Percentiles rank a stretch among this genome's conserved stretches.
Evolutionary conservation across 2,888 invertebrate species (phyloP).

Genomic region (Chymomyza fuscimana): DNA sequence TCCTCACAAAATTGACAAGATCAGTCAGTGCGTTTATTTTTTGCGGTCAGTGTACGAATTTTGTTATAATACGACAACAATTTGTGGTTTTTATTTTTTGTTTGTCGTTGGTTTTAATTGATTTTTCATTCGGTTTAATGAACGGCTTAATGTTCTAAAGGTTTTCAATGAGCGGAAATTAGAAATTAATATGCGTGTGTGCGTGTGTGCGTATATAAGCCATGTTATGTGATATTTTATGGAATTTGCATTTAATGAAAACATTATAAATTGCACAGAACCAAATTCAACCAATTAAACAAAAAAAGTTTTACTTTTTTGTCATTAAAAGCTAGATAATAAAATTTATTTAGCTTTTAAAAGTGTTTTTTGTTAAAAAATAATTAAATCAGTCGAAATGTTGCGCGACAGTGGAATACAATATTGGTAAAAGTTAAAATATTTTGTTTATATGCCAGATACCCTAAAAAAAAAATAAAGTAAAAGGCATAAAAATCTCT

Average conservation of each 20-base stretch:
- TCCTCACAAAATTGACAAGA: slow-evolving; percentile 44
- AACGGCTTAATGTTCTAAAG: neutral
- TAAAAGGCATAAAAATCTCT: no score
- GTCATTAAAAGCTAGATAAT: neutral
- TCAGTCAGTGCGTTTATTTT: slow-evolving; percentile 21
- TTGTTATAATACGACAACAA: slow-evolving; percentile 52
- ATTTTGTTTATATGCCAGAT: no score
- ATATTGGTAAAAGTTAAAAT: neutral
- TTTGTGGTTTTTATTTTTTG: slow-evolving; percentile 63
- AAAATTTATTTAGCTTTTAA: neutral
- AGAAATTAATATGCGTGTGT: slow-evolving; percentile 25
- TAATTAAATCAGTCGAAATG: no score
- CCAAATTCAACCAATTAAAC: neutral
- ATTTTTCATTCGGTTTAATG: slow-evolving; percentile 53
- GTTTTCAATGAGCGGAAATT: slow-evolving; percentile 20
- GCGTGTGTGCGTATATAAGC: neutral
- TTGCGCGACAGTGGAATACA: no score
- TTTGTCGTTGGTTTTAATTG: slow-evolving; percentile 55
- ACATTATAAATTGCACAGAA: neutral
- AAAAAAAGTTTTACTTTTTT: neutral
- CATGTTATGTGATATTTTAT: neutral
- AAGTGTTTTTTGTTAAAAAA: no score
- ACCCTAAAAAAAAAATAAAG: no score
- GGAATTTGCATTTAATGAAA: neutral
- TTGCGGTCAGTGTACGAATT: slow-evolving; percentile 13